Conservation (phyloP, 2,888 invertebrate genomes). For the Aleiodes leptofemur region DNA sequence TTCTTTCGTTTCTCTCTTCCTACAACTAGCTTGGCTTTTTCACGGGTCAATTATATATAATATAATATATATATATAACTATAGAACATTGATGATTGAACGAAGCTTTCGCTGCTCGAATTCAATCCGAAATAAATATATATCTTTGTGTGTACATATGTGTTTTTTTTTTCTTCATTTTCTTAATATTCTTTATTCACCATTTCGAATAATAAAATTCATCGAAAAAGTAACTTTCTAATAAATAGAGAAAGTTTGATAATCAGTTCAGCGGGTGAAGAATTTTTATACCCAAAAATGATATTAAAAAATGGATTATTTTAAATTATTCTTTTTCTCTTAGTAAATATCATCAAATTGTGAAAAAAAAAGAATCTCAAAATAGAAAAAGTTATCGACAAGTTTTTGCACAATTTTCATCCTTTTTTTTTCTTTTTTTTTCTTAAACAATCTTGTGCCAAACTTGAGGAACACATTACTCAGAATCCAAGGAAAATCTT, state of each 20-base stretch:
- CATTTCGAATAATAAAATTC: slow-evolving; percentile 31
- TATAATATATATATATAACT: slow-evolving; percentile 7
- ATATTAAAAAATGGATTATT: slow-evolving; percentile 15
- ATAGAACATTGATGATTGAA: slow-evolving; percentile 12
- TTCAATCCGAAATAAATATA: slow-evolving; percentile 35
- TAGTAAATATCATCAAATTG: neutral
- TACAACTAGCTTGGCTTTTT: slow-evolving; percentile 26
- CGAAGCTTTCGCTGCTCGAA: slow-evolving; percentile 15
- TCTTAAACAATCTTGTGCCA: no score
- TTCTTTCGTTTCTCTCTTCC: neutral
- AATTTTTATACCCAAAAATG: slow-evolving; percentile 35
- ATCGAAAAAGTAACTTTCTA: slow-evolving; percentile 28
- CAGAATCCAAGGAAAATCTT: neutral
- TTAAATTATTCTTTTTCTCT: slow-evolving; percentile 10
- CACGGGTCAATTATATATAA: slow-evolving; percentile 22
- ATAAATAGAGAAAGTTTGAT: slow-evolving; percentile 27
- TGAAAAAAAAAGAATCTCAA: slow-evolving; percentile 15
- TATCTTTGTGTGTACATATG: slow-evolving; percentile 36
- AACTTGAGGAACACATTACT: no score
- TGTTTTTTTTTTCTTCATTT: slow-evolving; percentile 22
- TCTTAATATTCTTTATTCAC: no score
- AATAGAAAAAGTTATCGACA: slow-evolving; percentile 14
- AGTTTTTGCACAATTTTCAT: slow-evolving; percentile 23
- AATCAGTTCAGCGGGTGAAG: slow-evolving; percentile 40
- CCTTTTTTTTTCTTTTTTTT: neutral